Percentiles rank a stretch among this genome's conserved stretches.
phyloP scores from a whole-genome alignment of 2,113 vertebrate species.

The Empidonax alnorum region DNA sequence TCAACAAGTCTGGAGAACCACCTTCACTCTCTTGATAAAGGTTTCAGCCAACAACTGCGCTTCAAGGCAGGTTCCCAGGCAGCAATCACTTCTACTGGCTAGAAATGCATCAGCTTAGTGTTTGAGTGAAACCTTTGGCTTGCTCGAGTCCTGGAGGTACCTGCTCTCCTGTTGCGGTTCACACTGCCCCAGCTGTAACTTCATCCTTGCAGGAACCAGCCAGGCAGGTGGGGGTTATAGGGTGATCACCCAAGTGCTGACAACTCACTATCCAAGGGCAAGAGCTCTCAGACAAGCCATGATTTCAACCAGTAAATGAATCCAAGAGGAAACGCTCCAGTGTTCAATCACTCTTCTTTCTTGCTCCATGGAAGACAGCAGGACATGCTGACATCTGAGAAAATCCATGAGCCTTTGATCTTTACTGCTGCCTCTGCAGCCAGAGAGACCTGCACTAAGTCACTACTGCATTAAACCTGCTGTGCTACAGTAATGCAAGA shows the following conservation, averaged over 20 bases:
- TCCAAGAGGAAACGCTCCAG: background rate
- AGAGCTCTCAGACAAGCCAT: background rate
- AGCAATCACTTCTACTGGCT: background rate
- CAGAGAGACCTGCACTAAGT: background rate
- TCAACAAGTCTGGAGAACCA: background rate
- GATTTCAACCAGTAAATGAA: background rate
- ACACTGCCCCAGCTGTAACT: background rate
- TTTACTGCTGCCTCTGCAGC: background rate
- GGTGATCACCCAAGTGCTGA: background rate
- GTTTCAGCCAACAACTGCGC: background rate
- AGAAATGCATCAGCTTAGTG: background rate
- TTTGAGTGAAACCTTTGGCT: background rate
- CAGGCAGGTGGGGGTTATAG: background rate
- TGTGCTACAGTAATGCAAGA: background rate
- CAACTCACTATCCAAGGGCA: background rate
- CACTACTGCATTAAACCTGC: background rate
- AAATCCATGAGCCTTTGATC: background rate
- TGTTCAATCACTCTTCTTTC: background rate
- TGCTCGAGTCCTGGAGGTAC: background rate
- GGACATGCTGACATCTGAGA: background rate
- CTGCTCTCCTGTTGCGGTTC: background rate
- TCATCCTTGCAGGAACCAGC: background rate
- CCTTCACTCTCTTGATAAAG: conserved; percentile 65
- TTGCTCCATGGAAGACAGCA: background rate
- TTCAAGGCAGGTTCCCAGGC: background rate